Conservation (phyloP, 2,888 invertebrate species). For the Stomorhina lunata region DNA sequence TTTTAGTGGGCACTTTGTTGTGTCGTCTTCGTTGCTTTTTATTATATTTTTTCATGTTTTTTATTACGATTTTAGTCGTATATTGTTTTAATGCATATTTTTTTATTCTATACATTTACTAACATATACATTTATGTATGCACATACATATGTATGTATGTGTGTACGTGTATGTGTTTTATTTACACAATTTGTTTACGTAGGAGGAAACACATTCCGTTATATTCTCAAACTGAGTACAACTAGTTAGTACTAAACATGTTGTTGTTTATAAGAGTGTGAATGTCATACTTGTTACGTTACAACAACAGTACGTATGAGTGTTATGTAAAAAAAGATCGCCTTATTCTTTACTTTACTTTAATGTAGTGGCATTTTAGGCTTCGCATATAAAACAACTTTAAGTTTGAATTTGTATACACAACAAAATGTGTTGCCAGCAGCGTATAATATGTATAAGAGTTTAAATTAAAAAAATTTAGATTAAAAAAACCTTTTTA, state of each 20-base stretch:
- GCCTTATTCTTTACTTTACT: conserved; percentile 13
- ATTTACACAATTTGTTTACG: neutral
- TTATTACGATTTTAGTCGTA: too few relatives aligned
- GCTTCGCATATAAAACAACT: conserved; percentile 22
- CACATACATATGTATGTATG: neutral
- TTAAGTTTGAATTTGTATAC: neutral
- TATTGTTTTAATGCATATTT: conserved; percentile 49
- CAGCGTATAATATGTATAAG: too few relatives aligned
- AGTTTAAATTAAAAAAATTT: too few relatives aligned
- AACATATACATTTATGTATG: neutral
- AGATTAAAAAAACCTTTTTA: too few relatives aligned
- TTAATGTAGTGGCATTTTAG: conserved; percentile 18
- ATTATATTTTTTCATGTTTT: neutral
- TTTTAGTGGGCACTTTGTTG: conserved; percentile 43
- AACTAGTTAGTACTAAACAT: too few relatives aligned
- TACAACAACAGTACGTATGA: conserved; percentile 58
- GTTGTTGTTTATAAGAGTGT: neutral
- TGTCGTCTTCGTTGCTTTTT: conserved; percentile 6
- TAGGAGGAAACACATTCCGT: too few relatives aligned
- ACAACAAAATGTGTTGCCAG: too few relatives aligned
- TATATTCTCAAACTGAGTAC: too few relatives aligned
- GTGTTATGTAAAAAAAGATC: conserved; percentile 30
- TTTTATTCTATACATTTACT: conserved; percentile 1
- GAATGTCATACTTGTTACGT: conserved; percentile 35
- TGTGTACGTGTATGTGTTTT: neutral